These are phyloP conservation scores for Dilophus febrilis DNA, from an alignment of 2,888 invertebrate genomes.

Conservation along the genomic window DNA sequence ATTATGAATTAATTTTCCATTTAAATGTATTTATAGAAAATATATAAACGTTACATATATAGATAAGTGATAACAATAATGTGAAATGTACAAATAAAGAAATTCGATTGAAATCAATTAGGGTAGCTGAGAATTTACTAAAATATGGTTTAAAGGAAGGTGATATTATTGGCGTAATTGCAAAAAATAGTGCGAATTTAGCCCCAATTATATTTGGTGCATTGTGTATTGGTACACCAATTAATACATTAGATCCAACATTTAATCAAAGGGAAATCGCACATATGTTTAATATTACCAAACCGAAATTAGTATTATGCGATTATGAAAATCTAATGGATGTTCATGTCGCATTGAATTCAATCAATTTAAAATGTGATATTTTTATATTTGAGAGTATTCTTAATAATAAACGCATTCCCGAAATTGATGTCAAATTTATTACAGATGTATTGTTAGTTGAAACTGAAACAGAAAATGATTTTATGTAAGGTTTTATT, in stretches of 20 bases:
- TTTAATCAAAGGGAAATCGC: constrained; percentile 21
- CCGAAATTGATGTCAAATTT: constrained; percentile 17
- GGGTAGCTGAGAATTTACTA: constrained; percentile 6
- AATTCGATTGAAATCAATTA: constrained; percentile 3
- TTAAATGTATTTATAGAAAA: too few species aligned
- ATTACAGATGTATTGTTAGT: constrained; percentile 10
- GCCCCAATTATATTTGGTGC: constrained; percentile 15
- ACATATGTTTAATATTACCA: constrained; percentile 21
- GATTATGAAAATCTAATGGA: constrained; percentile 18
- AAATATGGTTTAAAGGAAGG: constrained; percentile 7
- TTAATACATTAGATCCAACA: constrained; percentile 22
- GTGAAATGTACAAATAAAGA: constrained; percentile 3
- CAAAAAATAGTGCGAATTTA: constrained; percentile 20
- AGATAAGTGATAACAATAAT: constrained; percentile 5
- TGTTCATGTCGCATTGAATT: constrained; percentile 13
- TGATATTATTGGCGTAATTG: constrained; percentile 20
- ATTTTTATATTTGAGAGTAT: constrained; percentile 19
- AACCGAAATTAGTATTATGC: constrained; percentile 25
- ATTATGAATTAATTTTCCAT: too few species aligned
- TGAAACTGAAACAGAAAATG: constrained; percentile 9
- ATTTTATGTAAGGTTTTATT: constrained; percentile 9
- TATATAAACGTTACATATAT: too few species aligned
- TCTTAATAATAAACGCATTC: too few species aligned
- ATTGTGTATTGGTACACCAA: constrained; percentile 21
- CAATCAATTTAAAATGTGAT: constrained; percentile 13